Conservation (phyloP, 2,888 invertebrate species). For the Xanthia togata region DNA sequence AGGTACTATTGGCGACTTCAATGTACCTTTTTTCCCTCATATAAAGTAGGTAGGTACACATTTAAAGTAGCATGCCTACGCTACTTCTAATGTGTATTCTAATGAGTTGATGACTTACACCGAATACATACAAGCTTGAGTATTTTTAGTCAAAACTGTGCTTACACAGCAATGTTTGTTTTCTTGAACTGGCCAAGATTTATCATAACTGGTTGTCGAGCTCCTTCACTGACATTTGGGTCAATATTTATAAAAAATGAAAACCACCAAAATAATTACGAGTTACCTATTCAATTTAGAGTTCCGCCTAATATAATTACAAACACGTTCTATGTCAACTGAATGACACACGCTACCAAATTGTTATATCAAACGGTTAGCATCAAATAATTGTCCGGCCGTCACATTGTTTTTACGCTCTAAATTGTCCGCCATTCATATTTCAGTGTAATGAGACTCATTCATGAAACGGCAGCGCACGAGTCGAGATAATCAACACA, state of each 20-base stretch:
- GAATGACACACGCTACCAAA: constrained; percentile 62
- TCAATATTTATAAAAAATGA: constrained; percentile 47
- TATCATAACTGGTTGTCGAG: constrained; percentile 47
- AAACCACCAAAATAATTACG: constrained; percentile 18
- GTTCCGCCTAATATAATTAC: constrained; percentile 36
- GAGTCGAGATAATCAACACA: constrained; percentile 73
- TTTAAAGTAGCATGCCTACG: constrained; percentile 43
- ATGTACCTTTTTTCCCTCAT: constrained; percentile 17
- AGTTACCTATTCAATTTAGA: constrained; percentile 10
- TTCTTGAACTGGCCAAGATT: constrained; percentile 50
- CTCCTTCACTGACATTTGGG: constrained; percentile 28
- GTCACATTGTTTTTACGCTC: constrained; percentile 86
- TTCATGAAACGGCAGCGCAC: constrained; percentile 73
- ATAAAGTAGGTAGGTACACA: constrained; percentile 10
- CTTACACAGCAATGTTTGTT: constrained; percentile 51
- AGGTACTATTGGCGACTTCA: neutral
- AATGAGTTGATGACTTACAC: constrained; percentile 44
- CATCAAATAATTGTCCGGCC: constrained; percentile 76
- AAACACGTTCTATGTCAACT: constrained; percentile 58
- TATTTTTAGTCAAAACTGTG: constrained; percentile 48
- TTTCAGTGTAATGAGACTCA: constrained; percentile 76
- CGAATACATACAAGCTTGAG: constrained; percentile 32
- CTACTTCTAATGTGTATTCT: constrained; percentile 34
- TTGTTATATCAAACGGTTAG: constrained; percentile 66
- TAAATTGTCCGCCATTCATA: constrained; percentile 80